These are phyloP conservation scores for Lagorchestes hirsutus DNA, from an alignment of 2,797 vertebrate species.

Conservation along the genomic window DNA sequence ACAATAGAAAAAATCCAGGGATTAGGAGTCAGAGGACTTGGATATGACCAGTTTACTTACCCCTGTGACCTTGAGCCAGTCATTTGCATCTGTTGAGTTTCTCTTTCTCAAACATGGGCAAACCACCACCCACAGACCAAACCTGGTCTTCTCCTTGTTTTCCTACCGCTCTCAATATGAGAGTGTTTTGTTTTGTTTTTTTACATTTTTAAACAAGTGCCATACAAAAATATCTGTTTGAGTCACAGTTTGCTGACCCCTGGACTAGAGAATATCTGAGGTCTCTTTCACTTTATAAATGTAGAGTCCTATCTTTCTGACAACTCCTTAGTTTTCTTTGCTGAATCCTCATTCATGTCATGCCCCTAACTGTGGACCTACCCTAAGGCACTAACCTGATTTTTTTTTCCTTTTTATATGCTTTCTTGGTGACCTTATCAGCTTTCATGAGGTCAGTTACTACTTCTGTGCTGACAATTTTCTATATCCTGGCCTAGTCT, in stretches of 20 bases:
- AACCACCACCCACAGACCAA: neutral
- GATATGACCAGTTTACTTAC: neutral
- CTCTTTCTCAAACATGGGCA: neutral
- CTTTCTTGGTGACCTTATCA: no score
- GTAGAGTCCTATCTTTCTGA: no score
- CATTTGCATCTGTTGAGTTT: neutral
- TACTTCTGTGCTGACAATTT: no score
- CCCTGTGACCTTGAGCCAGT: neutral
- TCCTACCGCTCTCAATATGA: neutral
- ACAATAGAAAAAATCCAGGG: neutral
- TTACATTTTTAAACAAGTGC: neutral
- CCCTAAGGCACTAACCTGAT: no score
- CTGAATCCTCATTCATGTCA: no score
- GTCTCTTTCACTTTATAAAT: neutral
- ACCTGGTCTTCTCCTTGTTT: neutral
- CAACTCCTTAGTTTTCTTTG: no score
- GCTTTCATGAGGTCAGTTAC: no score
- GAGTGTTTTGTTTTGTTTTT: neutral
- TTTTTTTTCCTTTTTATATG: no score
- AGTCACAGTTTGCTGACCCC: neutral
- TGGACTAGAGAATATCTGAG: neutral
- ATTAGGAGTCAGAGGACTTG: neutral
- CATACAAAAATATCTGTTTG: neutral
- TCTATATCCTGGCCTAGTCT: no score
- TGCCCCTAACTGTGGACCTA: no score